phyloP scores from a whole-genome alignment of 2,113 vertebrate species.

The Rhizomys pruinosus region DNA sequence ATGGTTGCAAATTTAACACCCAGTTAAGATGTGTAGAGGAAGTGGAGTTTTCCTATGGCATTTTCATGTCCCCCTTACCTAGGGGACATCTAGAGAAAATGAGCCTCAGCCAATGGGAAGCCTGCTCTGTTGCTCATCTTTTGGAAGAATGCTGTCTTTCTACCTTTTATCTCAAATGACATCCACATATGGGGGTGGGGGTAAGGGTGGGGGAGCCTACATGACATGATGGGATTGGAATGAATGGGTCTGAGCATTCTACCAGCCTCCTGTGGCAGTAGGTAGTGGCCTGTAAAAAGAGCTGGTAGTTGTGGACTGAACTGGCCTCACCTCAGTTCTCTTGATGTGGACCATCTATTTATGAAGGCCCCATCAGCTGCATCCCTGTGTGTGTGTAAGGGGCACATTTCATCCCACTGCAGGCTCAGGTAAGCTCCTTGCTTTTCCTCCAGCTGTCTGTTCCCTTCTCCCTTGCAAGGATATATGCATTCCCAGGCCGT shows the following conservation, averaged over 20 bases:
- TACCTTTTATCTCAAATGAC: constrained; percentile 28
- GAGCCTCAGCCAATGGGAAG: neutral
- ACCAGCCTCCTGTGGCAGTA: neutral
- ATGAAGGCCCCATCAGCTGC: neutral
- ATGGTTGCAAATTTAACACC: neutral
- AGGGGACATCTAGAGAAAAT: neutral
- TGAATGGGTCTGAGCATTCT: neutral
- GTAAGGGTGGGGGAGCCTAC: neutral
- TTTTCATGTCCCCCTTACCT: neutral
- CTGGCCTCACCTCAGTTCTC: neutral
- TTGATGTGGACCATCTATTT: neutral
- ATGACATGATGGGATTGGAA: neutral
- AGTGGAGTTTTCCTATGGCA: constrained; percentile 25
- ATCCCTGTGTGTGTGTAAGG: neutral
- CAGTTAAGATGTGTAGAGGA: neutral
- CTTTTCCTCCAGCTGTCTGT: neutral
- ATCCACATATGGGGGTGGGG: neutral
- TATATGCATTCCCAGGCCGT: neutral
- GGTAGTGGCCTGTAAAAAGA: neutral
- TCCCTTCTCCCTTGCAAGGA: neutral
- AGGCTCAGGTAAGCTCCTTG: neutral
- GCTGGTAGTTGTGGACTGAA: neutral
- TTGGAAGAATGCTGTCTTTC: neutral
- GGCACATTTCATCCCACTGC: neutral
- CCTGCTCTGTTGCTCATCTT: neutral